phyloP scores from a whole-genome alignment of 2,113 vertebrate genomes.

The Oncorhynchus mykiss region DNA sequence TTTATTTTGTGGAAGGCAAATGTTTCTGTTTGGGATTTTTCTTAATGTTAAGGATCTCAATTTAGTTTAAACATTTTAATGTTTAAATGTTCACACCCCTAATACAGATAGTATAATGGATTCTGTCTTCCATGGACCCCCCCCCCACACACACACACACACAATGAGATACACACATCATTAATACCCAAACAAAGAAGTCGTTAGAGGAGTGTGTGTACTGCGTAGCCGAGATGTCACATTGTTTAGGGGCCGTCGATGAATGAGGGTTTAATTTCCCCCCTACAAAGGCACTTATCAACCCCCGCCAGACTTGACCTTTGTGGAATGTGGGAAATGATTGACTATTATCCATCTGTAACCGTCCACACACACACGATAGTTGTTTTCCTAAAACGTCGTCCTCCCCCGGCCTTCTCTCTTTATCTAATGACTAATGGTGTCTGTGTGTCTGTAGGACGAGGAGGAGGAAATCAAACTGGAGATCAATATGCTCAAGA shows the following conservation, averaged over 20 bases:
- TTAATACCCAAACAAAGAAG: conserved; percentile 58
- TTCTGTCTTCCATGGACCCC: not conserved
- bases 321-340: not conserved
- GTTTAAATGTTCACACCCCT: too few relatives aligned
- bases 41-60: too few relatives aligned
- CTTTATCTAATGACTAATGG: not conserved
- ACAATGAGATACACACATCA: conserved; percentile 32
- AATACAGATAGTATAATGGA: not conserved
- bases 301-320: not conserved
- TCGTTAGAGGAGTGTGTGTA: conserved; percentile 21
- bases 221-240: not conserved
- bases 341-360: not conserved
- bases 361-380: not conserved
- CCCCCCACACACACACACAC: conserved; percentile 1
- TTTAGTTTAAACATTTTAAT: too few relatives aligned
- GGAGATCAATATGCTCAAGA: conserved; percentile 94
- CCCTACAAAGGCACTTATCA: not conserved
- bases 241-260: not conserved
- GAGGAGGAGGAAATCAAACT: conserved; percentile 93
- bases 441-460: conserved; percentile 69
- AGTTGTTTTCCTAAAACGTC: not conserved
- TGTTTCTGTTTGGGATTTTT: too few relatives aligned
- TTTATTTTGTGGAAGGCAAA: too few relatives aligned
- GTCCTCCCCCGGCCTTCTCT: not conserved
- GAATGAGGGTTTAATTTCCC: not conserved